phyloP scores from a whole-genome alignment of 2,113 vertebrate genomes.

The Labrus mixtus region DNA sequence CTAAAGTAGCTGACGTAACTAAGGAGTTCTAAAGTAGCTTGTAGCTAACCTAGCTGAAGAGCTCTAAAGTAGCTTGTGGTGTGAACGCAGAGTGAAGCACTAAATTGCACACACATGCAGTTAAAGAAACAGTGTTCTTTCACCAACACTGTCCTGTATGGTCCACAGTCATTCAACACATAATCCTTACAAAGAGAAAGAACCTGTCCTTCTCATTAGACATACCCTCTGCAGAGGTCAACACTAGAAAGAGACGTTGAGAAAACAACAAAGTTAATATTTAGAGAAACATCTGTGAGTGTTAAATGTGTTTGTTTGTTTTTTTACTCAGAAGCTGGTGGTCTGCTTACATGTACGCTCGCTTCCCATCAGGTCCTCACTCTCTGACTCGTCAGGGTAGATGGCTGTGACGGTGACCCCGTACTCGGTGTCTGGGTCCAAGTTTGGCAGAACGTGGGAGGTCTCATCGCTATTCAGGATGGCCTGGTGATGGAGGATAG shows the following conservation, averaged over 20 bases:
- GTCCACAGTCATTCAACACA: conserved; percentile 36
- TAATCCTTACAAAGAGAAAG: conserved; percentile 40
- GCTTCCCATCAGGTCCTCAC: conserved; percentile 89
- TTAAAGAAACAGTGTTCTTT: conserved; percentile 29
- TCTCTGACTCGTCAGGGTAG: conserved; percentile 97
- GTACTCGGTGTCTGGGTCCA: conserved; percentile 91
- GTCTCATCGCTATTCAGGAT: conserved; percentile 90
- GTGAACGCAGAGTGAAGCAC: conserved; percentile 47
- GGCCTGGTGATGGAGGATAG: conserved; percentile 71
- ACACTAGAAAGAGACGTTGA: conserved; percentile 83
- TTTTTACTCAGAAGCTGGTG: neutral
- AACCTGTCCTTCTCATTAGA: conserved; percentile 44
- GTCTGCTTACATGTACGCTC: conserved; percentile 90
- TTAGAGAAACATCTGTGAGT: conserved; percentile 15
- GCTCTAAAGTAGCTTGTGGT: conserved; percentile 7
- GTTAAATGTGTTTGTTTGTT: conserved; percentile 2
- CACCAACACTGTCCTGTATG: conserved; percentile 4
- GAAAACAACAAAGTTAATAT: conserved; percentile 69
- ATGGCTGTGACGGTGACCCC: conserved; percentile 93
- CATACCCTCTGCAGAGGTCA: conserved; percentile 88
- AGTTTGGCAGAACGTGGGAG: conserved; percentile 84
- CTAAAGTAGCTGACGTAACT: too few relatives aligned
- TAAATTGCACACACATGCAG: conserved; percentile 70
- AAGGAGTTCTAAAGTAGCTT: too few relatives aligned
- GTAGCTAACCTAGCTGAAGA: too few relatives aligned